Conservation (phyloP, 2,797 vertebrate species). For the Cryptoprocta ferox region DNA sequence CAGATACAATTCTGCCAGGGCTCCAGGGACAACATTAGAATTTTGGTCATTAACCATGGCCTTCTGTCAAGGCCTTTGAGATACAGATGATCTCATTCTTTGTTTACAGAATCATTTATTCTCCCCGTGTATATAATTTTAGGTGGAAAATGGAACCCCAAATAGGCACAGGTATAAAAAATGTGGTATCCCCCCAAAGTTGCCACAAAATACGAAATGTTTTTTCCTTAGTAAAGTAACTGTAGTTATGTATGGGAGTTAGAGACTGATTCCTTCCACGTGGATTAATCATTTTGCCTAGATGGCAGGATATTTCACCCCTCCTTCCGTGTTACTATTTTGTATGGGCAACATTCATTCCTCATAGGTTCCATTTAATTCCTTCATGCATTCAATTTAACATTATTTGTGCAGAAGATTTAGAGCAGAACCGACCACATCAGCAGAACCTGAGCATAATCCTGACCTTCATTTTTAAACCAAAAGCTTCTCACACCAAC, state of each 20-base stretch:
- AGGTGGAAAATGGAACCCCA: neutral
- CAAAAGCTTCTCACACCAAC: neutral
- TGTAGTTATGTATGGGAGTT: neutral
- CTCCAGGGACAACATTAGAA: neutral
- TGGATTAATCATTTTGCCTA: conserved; percentile 11
- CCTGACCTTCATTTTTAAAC: conserved; percentile 32
- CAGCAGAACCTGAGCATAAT: neutral
- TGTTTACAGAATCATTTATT: conserved; percentile 5
- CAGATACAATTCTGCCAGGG: conserved; percentile 1
- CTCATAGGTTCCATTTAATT: conserved; percentile 6
- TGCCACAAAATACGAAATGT: neutral
- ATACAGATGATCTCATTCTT: conserved; percentile 32
- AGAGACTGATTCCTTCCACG: neutral
- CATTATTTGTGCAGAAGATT: neutral
- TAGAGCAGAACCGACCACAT: neutral
- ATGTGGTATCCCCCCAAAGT: neutral
- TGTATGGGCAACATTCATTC: neutral
- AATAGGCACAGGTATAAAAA: conserved; percentile 28
- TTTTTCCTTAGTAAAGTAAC: neutral
- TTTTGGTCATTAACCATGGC: neutral
- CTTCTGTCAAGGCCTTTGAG: neutral
- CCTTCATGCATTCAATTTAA: conserved; percentile 12
- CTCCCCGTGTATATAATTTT: neutral
- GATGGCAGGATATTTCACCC: neutral
- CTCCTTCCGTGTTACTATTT: neutral